Conservation (phyloP, 2,113 vertebrate species). For the Apeltes quadracus region DNA sequence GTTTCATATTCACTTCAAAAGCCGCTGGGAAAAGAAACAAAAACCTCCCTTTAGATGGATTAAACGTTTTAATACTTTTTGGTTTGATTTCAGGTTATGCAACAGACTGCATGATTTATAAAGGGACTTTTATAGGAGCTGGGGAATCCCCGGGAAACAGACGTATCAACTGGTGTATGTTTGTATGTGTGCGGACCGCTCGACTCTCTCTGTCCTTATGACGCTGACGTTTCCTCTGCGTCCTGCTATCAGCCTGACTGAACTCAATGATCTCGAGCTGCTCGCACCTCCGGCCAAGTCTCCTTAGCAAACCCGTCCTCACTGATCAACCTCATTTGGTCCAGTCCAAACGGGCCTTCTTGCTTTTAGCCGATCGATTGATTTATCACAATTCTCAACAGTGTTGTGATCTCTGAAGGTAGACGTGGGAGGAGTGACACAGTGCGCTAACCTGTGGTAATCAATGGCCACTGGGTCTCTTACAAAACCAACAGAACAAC, state of each 20-base stretch:
- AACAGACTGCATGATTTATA: constrained; percentile 38
- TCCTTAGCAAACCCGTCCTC: constrained; percentile 38
- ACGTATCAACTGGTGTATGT: constrained; percentile 25
- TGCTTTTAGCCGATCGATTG: constrained; percentile 13
- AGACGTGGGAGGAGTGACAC: constrained; percentile 6
- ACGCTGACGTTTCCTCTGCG: constrained; percentile 51
- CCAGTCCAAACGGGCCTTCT: constrained; percentile 37
- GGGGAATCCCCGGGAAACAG: constrained; percentile 27
- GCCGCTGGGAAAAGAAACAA: constrained; percentile 13
- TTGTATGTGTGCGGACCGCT: constrained; percentile 24
- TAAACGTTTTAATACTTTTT: constrained; percentile 12
- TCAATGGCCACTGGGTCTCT: neutral
- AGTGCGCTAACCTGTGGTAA: neutral
- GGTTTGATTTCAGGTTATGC: constrained; percentile 25
- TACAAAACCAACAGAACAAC: neutral
- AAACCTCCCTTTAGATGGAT: constrained; percentile 7
- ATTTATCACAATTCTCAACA: constrained; percentile 17
- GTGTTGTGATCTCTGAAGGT: constrained; percentile 16
- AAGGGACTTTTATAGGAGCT: constrained; percentile 15
- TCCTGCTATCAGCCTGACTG: constrained; percentile 64
- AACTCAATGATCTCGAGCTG: constrained; percentile 78
- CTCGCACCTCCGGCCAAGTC: constrained; percentile 63
- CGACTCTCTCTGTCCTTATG: constrained; percentile 41
- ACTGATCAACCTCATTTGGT: constrained; percentile 24
- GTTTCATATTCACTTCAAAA: constrained; percentile 9